These are phyloP conservation scores for Pagetopsis macropterus DNA, from an alignment of 2,797 vertebrate genomes.

Conservation along the genomic window DNA sequence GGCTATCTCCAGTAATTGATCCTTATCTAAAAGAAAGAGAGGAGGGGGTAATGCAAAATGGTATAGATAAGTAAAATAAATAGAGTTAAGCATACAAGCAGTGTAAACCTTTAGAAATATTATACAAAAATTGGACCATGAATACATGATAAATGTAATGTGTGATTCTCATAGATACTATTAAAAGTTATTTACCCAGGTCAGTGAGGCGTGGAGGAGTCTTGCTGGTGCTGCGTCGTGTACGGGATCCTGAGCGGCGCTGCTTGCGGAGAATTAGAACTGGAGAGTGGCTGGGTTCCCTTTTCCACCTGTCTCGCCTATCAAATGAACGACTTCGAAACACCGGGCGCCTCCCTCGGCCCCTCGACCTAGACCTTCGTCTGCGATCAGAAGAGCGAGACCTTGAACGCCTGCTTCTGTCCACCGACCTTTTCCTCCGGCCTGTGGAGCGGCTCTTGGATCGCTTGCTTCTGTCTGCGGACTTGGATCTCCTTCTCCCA, in stretches of 20 bases:
- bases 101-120: not conserved
- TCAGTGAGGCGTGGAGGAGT: slow-evolving; percentile 92
- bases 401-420: slow-evolving; percentile 87
- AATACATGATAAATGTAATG: not conserved
- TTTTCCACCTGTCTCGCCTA: slow-evolving; percentile 90
- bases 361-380: slow-evolving; percentile 81
- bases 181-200: slow-evolving; percentile 84
- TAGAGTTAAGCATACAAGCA: not conserved
- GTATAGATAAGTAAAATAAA: not conserved
- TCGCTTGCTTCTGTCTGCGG: slow-evolving; percentile 84
- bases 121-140: not conserved
- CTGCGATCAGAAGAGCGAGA: slow-evolving; percentile 86
- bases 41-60: not conserved
- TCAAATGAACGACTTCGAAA: slow-evolving; percentile 92
- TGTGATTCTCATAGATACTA: not conserved
- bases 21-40: slow-evolving; percentile 88
- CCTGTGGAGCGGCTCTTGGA: slow-evolving; percentile 86
- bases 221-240: slow-evolving; percentile 85
- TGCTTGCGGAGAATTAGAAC: slow-evolving; percentile 87
- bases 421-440: slow-evolving; percentile 87
- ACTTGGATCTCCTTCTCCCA: slow-evolving; percentile 80
- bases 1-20: slow-evolving; percentile 98
- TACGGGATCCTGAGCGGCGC: slow-evolving; percentile 84
- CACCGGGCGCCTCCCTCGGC: slow-evolving; percentile 74
- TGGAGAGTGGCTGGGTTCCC: slow-evolving; percentile 93